Evolutionary conservation across 30 jellyfish, hydroid and myxozoan species (phyloP).

Genomic region (Chrysaora quinquecirrha): DNA sequence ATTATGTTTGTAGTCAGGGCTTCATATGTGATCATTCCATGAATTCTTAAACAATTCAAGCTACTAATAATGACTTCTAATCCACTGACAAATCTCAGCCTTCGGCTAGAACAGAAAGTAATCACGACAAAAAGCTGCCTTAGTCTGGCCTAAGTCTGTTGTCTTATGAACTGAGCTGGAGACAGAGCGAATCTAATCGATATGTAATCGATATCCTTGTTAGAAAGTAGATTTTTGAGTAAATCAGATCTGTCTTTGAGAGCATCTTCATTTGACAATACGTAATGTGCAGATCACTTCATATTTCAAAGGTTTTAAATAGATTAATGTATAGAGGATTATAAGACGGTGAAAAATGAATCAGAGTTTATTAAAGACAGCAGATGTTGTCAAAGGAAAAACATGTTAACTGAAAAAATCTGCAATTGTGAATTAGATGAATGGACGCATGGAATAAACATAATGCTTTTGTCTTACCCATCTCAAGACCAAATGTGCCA

Average conservation of each 20-base stretch:
- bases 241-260: constrained; percentile 4
- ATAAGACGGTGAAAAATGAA: not conserved
- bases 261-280: not conserved
- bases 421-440: not conserved
- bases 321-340: not conserved
- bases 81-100: not conserved
- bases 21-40: not conserved
- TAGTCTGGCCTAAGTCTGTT: constrained; percentile 43
- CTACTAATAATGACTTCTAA: not conserved
- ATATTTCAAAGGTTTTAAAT: not conserved
- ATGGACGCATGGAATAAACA: no score
- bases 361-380: not conserved
- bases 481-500: no score
- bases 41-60: not conserved
- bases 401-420: not conserved
- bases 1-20: not conserved
- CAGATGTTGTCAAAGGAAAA: constrained; percentile 3
- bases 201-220: constrained; percentile 59
- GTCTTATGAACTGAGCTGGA: constrained; percentile 54
- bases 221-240: constrained; percentile 37
- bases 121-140: constrained; percentile 16
- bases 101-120: constrained; percentile 11
- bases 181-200: constrained; percentile 61
- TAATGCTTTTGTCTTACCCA: no score
- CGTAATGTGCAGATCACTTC: not conserved